These are phyloP conservation scores for Leptoteleia sp. DNA, from an alignment of 1,140 invertebrate species.

Conservation along the genomic window DNA sequence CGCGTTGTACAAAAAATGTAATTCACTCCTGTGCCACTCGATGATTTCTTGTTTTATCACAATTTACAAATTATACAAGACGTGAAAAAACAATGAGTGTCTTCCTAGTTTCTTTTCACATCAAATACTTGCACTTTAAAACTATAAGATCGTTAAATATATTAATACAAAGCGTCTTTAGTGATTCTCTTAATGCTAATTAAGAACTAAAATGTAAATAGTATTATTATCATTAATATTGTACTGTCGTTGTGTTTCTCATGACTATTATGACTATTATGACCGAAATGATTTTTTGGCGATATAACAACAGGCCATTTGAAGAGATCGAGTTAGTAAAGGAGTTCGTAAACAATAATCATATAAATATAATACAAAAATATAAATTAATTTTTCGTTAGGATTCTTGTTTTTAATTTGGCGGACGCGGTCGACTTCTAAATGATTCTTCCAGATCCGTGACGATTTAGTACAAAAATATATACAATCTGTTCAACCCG, in stretches of 20 bases:
- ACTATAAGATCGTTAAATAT: slow-evolving; percentile 29
- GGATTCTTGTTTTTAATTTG: slow-evolving; percentile 12
- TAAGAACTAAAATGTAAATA: slow-evolving; percentile 50
- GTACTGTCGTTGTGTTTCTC: slow-evolving; percentile 59
- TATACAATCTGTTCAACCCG: slow-evolving; percentile 43
- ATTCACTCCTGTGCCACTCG: slow-evolving; percentile 4
- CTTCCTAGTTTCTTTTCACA: slow-evolving; percentile 6
- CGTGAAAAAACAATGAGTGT: slow-evolving; percentile 29
- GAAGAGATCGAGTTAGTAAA: slow-evolving; percentile 44
- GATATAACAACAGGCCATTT: slow-evolving; percentile 44
- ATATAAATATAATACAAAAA: slow-evolving; percentile 42
- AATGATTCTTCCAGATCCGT: slow-evolving; percentile 12
- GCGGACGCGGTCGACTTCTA: not conserved
- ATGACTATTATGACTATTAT: slow-evolving; percentile 63
- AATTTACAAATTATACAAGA: slow-evolving; percentile 30
- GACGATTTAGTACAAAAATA: slow-evolving; percentile 47
- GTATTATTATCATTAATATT: slow-evolving; percentile 61
- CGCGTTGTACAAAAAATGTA: slow-evolving; percentile 23
- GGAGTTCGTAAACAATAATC: slow-evolving; percentile 40
- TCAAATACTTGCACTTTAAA: slow-evolving; percentile 26
- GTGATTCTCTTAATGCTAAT: slow-evolving; percentile 59
- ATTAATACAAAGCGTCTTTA: slow-evolving; percentile 47
- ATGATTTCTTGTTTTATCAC: slow-evolving; percentile 23
- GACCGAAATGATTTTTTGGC: slow-evolving; percentile 55
- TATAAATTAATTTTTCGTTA: slow-evolving; percentile 18